Conservation (phyloP, 2,888 invertebrate genomes). For the Cynaeus angustus region DNA sequence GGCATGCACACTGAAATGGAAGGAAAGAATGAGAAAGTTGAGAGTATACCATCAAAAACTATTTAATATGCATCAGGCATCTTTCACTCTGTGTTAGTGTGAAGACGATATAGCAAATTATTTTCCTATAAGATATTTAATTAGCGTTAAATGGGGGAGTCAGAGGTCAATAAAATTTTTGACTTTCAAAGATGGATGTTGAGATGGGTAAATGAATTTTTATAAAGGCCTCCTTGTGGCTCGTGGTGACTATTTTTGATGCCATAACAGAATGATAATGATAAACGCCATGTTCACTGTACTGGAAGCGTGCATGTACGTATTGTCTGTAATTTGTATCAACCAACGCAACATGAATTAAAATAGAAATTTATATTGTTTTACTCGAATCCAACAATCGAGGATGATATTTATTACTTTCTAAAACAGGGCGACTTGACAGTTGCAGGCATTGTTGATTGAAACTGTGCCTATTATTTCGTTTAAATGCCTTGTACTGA, state of each 20-base stretch:
- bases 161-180: slow-evolving; percentile 32
- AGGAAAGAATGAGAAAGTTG: slow-evolving; percentile 27
- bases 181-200: slow-evolving; percentile 14
- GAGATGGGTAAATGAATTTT: not conserved
- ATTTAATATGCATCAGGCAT: slow-evolving; percentile 35
- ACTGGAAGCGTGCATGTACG: slow-evolving; percentile 39
- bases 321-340: slow-evolving; percentile 46
- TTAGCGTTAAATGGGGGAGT: slow-evolving; percentile 15
- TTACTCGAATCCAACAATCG: slow-evolving; percentile 42
- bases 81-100: slow-evolving; percentile 21
- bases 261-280: slow-evolving; percentile 17
- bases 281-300: slow-evolving; percentile 25
- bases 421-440: slow-evolving; percentile 42
- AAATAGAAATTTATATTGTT: slow-evolving; percentile 48
- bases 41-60: slow-evolving; percentile 18
- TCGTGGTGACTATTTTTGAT: not conserved
- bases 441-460: slow-evolving; percentile 42
- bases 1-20: not conserved
- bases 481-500: slow-evolving; percentile 44
- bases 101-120: slow-evolving; percentile 28
- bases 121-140: slow-evolving; percentile 34
- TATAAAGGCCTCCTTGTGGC: not conserved
- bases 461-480: slow-evolving; percentile 41
- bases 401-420: slow-evolving; percentile 45
- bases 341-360: slow-evolving; percentile 49